Evolutionary conservation across 2,888 invertebrate genomes (phyloP), one percentile per base, ranked within the genome.

Genomic region (Mesorhabditis sp.): DNA sequence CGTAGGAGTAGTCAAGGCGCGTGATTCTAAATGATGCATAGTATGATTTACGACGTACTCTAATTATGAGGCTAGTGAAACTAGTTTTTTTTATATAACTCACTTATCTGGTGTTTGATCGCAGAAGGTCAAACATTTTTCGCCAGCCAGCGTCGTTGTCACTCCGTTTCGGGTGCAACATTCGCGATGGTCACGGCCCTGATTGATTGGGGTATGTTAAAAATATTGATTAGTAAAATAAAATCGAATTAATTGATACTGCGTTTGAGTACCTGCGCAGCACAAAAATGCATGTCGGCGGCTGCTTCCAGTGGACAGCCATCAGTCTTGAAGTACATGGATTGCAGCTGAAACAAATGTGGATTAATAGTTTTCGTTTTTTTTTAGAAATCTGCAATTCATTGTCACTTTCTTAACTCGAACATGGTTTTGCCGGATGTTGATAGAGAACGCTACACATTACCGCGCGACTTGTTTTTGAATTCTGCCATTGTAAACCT

Each of bases 311-410:
- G 70, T 3, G 84, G 84, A 64, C 84, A 84, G 7, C 75, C 76
- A 63, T 84, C 84, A 28, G 79, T 80, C 66, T 83, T 85, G 74
- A 84, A 84, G 74, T 80, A 85, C 84, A 84, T 84, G 45, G 72
- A 70, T 83, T 84, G 83, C 6, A 84, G 76, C 82, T 84, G 70
- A 75, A 83, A 73, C 1, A 28, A 28, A 28, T 28, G 28, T 28
- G 28, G 28, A 28, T 28, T 28, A 28, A 28, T 1, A 28, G 28
- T 28, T 28, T 28, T 28, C 1, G 28, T 28, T 28, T 28, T 28
- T 28, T 28, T 28, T 28, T 28, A 28, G 28, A 28, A 28, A 28
- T 28, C 28, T 28, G 28, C 28, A 1, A 28, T 28, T 28, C 28
- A 28, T 28, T 28, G 28, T 28, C 28, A 28, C 2, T 28, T 28